These are phyloP conservation scores for Cervus canadensis DNA, from an alignment of 2,113 vertebrate species.

Conservation along the genomic window DNA sequence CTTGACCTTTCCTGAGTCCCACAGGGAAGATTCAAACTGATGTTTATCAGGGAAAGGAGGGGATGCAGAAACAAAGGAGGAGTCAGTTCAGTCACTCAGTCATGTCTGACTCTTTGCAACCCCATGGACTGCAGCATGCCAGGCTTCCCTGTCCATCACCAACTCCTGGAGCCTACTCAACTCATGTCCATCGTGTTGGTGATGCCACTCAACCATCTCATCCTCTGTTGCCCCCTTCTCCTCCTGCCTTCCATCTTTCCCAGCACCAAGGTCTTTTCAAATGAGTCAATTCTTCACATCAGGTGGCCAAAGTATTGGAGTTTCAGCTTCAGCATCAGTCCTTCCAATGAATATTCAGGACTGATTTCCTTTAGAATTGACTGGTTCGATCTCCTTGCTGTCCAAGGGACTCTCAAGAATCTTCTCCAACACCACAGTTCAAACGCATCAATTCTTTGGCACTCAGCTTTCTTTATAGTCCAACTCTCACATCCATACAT, in stretches of 20 bases:
- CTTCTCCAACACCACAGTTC: background rate
- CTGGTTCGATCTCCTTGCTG: accelerated
- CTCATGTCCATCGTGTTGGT: background rate
- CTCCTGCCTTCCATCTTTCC: background rate
- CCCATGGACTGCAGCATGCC: background rate
- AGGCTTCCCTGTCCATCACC: no score
- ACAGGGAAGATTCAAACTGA: background rate
- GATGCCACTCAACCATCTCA: background rate
- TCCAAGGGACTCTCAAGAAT: background rate
- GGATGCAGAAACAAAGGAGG: background rate
- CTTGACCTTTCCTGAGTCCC: background rate
- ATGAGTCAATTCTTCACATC: accelerated
- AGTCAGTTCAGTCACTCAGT: background rate
- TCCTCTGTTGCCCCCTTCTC: background rate
- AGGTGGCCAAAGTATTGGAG: background rate
- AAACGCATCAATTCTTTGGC: background rate
- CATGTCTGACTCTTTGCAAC: background rate
- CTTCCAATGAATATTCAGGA: background rate
- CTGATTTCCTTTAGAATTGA: background rate
- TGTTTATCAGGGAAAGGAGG: background rate
- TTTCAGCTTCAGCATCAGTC: background rate
- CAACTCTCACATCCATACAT: background rate
- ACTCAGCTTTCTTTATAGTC: background rate
- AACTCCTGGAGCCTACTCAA: background rate
- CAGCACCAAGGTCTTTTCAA: background rate